Evolutionary conservation across 2,888 invertebrate genomes (phyloP), one percentile per base, ranked within the genome.

Genomic region (Tetragonisca angustula): DNA sequence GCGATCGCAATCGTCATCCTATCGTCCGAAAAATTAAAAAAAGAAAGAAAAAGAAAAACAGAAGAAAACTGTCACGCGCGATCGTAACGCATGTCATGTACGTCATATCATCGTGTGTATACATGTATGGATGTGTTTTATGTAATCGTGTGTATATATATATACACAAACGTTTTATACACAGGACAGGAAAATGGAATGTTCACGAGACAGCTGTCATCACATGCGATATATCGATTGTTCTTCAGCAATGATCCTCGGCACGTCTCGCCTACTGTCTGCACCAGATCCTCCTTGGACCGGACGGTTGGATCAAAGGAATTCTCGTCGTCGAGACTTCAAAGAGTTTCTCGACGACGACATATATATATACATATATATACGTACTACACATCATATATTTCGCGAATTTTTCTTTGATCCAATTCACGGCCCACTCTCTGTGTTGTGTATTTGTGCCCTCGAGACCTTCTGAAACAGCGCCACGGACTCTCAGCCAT

Each of bases 221-320:
- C 89, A 87, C 87, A 86, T 77, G 86, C 86, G 88, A 90, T 87
- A 88, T 90, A 87, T 88, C 83, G 85, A 90, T 86, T 86, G 88
- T 91, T 86, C 89, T 91, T 84, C 89, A 91, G 89, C 90, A 92
- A 91, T 86, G 87, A 88, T 90, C 88, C 89, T 88, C 89, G 89
- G 91, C 91, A 91, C 91, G 73, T 90, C 86, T 90, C 89, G 91
- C 92, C 92, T 92, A 89, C 86, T 92, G 91, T 92, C 90, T 92
- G 92, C 92, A 92, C 91, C 90, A 91, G 85, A 88, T 84, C 84
- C 86, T 87, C 70, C 69, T 67, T 71, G 79, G 85, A 76, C 61
- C 64, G 68, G 71, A 74, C 71, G n/a, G 1, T 89, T 84, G 87
- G 88, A 90, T 89, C 88, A 85, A 90, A 90, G 84, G 69, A 68